Conservation (phyloP, 2,888 invertebrate genomes). For the Pterostichus madidus region DNA sequence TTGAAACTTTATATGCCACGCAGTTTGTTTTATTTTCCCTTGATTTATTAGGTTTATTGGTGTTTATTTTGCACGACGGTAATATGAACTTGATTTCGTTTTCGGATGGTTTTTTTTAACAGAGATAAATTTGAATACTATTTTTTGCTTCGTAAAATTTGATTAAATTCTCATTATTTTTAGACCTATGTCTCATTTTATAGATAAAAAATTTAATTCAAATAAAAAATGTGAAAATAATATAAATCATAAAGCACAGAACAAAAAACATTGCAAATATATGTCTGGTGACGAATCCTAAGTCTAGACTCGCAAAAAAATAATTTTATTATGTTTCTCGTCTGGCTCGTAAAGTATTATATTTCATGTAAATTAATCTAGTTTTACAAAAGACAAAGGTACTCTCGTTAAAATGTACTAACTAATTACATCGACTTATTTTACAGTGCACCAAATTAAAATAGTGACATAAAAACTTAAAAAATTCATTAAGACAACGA, state of each 20-base stretch:
- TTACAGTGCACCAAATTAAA: no score
- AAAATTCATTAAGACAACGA: no score
- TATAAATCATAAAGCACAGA: not conserved
- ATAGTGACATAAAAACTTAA: no score
- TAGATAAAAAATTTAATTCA: not conserved
- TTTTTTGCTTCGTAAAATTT: not conserved
- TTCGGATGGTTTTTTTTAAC: not conserved
- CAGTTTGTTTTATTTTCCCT: constrained; percentile 42
- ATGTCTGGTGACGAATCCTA: not conserved
- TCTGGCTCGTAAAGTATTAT: not conserved
- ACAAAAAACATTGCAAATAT: not conserved
- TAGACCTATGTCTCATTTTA: not conserved
- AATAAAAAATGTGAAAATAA: not conserved
- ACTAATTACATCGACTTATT: no score
- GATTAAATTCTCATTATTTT: not conserved
- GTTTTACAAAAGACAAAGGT: no score
- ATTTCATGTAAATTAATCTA: constrained; percentile 6
- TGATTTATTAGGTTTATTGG: constrained; percentile 48
- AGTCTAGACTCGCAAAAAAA: constrained; percentile 26
- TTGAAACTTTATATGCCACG: constrained; percentile 45
- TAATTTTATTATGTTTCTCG: not conserved
- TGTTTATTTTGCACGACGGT: constrained; percentile 23
- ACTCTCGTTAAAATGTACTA: no score
- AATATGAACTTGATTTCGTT: constrained; percentile 40
- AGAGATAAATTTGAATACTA: not conserved